phyloP scores from a whole-genome alignment of 2,888 invertebrate species.

The Leptinotarsa tumamoca region DNA sequence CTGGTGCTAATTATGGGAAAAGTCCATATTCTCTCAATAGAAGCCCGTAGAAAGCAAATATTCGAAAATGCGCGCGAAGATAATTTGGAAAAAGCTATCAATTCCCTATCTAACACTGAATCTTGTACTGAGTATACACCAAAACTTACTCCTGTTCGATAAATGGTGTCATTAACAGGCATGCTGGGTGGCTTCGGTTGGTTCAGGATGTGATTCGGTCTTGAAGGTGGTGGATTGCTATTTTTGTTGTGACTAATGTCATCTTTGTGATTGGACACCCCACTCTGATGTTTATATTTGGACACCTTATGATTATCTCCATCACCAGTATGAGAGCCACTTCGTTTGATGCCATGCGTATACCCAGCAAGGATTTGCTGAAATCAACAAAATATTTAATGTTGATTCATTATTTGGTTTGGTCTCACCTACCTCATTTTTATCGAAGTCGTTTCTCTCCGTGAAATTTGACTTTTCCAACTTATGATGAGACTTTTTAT shows the following conservation, averaged over 20 bases:
- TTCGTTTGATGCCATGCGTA: slow-evolving; percentile 73
- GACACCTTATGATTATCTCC: slow-evolving; percentile 70
- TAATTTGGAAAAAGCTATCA: too few relatives aligned
- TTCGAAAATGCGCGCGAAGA: too few relatives aligned
- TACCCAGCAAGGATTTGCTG: slow-evolving; percentile 36
- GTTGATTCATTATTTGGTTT: too few relatives aligned
- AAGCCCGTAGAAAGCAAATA: too few relatives aligned
- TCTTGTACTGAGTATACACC: neutral
- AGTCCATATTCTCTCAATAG: too few relatives aligned
- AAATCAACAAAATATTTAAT: neutral
- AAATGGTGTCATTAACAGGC: slow-evolving; percentile 44
- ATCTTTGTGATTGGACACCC: slow-evolving; percentile 47
- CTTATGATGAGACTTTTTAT: slow-evolving; percentile 58
- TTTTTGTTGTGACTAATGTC: slow-evolving; percentile 18
- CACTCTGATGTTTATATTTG: slow-evolving; percentile 68
- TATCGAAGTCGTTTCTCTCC: slow-evolving; percentile 50
- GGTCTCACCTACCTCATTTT: slow-evolving; percentile 49
- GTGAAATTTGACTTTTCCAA: slow-evolving; percentile 46
- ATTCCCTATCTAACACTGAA: too few relatives aligned
- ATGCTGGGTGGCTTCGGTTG: slow-evolving; percentile 27
- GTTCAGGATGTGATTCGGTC: slow-evolving; percentile 39
- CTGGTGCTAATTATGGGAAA: too few relatives aligned
- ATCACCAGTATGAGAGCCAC: slow-evolving; percentile 74
- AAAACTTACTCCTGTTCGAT: slow-evolving; percentile 53
- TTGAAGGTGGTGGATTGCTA: slow-evolving; percentile 32